Percentiles rank a stretch among this genome's conserved stretches.
These are phyloP conservation scores for Cyrtonyx montezumae DNA, from an alignment of 2,113 vertebrate genomes.

Conservation along the genomic window DNA sequence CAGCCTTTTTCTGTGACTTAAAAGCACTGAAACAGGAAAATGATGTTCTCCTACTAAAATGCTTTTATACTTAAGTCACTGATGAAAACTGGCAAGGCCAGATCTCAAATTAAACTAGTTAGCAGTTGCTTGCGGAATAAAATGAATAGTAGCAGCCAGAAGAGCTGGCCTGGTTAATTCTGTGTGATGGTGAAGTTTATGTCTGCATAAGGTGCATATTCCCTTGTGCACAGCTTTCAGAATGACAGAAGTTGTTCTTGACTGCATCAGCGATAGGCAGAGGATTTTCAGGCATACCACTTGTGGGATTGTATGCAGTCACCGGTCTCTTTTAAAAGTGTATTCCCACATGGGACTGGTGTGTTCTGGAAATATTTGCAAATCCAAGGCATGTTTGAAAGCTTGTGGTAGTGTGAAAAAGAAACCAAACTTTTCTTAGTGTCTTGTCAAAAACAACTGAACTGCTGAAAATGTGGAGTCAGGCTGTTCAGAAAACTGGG, in stretches of 20 bases:
- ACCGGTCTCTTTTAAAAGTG: background rate
- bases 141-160: background rate
- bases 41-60: background rate
- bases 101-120: background rate
- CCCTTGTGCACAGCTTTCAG: background rate
- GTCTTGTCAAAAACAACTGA: background rate
- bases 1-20: background rate
- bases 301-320: background rate
- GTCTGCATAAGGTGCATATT: background rate
- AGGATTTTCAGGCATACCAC: background rate
- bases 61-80: background rate
- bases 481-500: background rate
- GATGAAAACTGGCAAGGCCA: background rate
- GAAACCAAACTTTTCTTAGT: background rate
- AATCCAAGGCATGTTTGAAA: slow-evolving; percentile 27
- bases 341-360: background rate
- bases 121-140: background rate
- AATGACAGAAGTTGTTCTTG: background rate
- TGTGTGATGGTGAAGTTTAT: background rate
- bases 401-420: background rate
- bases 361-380: background rate
- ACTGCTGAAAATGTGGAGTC: background rate
- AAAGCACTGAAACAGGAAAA: background rate
- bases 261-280: background rate
- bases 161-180: background rate